phyloP scores from a whole-genome alignment of 2,888 invertebrate species.

The Strigamia transsilvanica region DNA sequence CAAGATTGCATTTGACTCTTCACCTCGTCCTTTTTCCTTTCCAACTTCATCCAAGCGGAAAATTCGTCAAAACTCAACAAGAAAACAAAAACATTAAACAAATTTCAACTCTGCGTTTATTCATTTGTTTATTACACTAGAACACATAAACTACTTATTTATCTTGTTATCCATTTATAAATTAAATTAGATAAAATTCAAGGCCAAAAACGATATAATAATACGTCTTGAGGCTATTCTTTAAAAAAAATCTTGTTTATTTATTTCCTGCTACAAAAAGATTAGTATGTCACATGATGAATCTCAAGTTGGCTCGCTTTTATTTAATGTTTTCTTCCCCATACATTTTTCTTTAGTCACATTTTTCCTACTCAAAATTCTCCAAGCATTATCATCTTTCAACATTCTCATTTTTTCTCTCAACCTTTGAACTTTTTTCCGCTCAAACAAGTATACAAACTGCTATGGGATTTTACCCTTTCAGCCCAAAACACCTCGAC shows the following conservation, averaged over 20 bases:
- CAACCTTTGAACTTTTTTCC: not conserved
- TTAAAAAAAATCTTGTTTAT: not conserved
- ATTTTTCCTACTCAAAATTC: slow-evolving; percentile 7
- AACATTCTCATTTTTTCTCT: not conserved
- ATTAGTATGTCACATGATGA: not conserved
- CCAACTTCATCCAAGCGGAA: slow-evolving; percentile 6
- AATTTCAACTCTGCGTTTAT: not conserved
- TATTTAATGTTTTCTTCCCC: not conserved
- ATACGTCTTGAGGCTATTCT: not conserved
- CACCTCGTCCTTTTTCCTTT: slow-evolving; percentile 19
- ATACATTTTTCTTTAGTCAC: not conserved
- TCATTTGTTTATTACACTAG: not conserved
- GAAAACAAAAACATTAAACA: not conserved
- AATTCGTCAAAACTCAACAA: slow-evolving; percentile 8
- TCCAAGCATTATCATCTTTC: not conserved
- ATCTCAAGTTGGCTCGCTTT: not conserved
- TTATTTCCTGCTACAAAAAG: slow-evolving; percentile 16
- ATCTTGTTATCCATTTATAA: not conserved
- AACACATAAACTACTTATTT: not conserved
- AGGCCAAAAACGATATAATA: not conserved
- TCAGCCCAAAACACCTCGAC: slow-evolving; percentile 7
- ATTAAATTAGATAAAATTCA: not conserved
- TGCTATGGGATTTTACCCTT: slow-evolving; percentile 37
- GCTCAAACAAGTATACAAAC: not conserved
- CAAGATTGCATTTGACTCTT: slow-evolving; percentile 41